These are phyloP conservation scores for Prolemur simus DNA, from an alignment of 2,113 vertebrate species.

Conservation along the genomic window DNA sequence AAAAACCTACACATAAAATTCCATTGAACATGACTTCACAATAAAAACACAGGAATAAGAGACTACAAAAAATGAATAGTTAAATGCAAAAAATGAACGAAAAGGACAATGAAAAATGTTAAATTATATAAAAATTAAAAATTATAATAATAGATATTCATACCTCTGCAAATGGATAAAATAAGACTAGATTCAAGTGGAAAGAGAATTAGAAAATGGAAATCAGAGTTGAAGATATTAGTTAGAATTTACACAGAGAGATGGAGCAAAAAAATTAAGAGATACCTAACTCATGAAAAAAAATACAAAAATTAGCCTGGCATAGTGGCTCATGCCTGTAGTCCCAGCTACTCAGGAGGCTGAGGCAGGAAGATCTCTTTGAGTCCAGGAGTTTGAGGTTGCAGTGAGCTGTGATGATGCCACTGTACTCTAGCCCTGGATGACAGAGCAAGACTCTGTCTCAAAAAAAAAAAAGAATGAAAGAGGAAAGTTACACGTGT, in stretches of 20 bases:
- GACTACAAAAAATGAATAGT: neutral
- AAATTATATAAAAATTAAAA: neutral
- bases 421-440: too few relatives aligned
- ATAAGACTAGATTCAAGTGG: neutral
- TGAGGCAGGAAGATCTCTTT: too few relatives aligned
- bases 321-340: too few relatives aligned
- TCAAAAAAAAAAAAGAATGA: neutral
- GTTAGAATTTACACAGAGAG: neutral
- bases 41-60: conserved; percentile 3
- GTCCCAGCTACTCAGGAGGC: too few relatives aligned
- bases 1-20: neutral
- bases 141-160: neutral
- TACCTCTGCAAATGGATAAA: conserved; percentile 7
- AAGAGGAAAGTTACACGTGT: conserved; percentile 34
- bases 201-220: neutral
- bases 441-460: too few relatives aligned
- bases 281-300: neutral
- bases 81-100: neutral
- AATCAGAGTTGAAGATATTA: neutral
- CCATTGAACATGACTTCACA: neutral
- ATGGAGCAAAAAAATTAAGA: neutral
- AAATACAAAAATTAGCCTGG: too few relatives aligned
- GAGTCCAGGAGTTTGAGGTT: too few relatives aligned
- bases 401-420: too few relatives aligned
- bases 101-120: neutral